Conservation (phyloP, 2,797 vertebrate genomes). For the Microctenopoma lineatum region DNA sequence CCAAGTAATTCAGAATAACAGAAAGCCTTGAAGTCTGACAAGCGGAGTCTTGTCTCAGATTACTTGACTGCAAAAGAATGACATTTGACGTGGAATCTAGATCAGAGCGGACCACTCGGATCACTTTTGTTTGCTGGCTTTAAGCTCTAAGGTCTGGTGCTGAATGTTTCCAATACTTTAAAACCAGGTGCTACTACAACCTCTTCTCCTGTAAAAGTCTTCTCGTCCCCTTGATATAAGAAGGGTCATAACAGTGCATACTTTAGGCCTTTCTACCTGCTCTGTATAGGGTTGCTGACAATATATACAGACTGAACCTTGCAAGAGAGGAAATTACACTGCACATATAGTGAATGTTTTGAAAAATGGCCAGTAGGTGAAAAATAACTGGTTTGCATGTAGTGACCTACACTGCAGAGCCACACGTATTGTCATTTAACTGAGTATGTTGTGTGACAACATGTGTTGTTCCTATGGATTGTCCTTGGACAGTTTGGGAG, state of each 20-base stretch:
- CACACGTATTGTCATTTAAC: background rate
- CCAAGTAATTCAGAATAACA: background rate
- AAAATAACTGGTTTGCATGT: background rate
- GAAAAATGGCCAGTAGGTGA: background rate
- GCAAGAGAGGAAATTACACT: background rate
- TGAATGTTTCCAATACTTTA: background rate
- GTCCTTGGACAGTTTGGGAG: slow-evolving; percentile 56
- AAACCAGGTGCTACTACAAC: background rate
- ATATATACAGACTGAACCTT: slow-evolving; percentile 3
- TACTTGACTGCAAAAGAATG: background rate
- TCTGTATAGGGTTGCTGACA: background rate
- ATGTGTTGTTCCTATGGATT: slow-evolving; percentile 12
- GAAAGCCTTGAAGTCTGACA: background rate
- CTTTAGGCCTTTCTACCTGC: too few relatives aligned
- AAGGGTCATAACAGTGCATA: too few relatives aligned
- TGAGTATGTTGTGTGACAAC: slow-evolving; percentile 2
- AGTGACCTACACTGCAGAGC: background rate
- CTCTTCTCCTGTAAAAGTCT: background rate
- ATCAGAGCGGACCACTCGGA: background rate
- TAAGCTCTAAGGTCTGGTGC: background rate
- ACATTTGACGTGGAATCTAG: background rate
- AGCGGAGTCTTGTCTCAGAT: background rate
- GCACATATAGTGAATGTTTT: background rate
- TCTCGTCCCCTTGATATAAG: too few relatives aligned
- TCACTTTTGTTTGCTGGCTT: background rate